phyloP scores from a whole-genome alignment of 2,113 vertebrate genomes.

The Datnioides undecimradiatus region DNA sequence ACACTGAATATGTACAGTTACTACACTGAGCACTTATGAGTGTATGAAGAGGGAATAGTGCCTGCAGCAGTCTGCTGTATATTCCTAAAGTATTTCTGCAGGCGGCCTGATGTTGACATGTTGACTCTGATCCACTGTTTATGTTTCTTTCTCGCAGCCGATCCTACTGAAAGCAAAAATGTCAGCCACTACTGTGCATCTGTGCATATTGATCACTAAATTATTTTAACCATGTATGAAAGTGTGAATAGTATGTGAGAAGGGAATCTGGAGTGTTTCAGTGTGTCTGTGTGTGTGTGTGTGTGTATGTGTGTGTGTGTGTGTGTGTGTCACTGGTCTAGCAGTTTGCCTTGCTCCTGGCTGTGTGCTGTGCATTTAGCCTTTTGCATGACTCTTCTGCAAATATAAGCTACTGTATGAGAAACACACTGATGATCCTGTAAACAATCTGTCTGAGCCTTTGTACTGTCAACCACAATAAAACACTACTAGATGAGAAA shows the following conservation, averaged over 20 bases:
- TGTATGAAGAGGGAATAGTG: slow-evolving; percentile 9
- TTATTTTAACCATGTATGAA: slow-evolving; percentile 1
- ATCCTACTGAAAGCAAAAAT: slow-evolving; percentile 39
- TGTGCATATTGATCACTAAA: background rate
- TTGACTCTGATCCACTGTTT: background rate
- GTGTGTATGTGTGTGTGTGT: slow-evolving; percentile 29
- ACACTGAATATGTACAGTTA: background rate
- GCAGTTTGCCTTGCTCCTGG: background rate
- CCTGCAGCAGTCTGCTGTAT: slow-evolving; percentile 7
- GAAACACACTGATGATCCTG: slow-evolving; percentile 48
- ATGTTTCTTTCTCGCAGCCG: background rate
- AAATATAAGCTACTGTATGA: slow-evolving; percentile 36
- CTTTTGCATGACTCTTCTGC: slow-evolving; percentile 68
- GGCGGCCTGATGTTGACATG: slow-evolving; percentile 10
- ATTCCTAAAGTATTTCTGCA: slow-evolving; percentile 4
- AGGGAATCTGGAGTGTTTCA: slow-evolving; percentile 3
- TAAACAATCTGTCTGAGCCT: slow-evolving; percentile 52
- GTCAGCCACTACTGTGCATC: background rate
- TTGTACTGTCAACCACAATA: slow-evolving; percentile 58
- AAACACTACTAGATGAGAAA: slow-evolving; percentile 38
- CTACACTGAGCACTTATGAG: background rate
- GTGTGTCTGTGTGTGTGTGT: slow-evolving; percentile 1
- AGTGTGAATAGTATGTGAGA: slow-evolving; percentile 2
- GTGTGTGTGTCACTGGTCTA: slow-evolving; percentile 5
- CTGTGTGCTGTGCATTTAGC: slow-evolving; percentile 43